Evolutionary conservation across 2,888 invertebrate species (phyloP).

Genomic region (Pristionchus fissidentatus): DNA sequence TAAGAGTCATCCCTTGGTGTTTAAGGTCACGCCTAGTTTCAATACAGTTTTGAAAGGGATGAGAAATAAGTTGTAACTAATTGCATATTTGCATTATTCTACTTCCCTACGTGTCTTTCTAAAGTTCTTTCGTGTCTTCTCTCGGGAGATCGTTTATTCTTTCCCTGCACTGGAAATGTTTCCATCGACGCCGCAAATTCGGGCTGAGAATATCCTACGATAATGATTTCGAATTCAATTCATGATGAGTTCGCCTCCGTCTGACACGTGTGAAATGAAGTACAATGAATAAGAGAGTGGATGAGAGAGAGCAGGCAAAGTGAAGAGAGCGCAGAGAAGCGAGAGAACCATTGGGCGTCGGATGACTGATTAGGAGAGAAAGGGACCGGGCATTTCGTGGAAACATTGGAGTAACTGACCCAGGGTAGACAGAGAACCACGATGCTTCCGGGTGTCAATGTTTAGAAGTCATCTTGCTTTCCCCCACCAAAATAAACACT

Average conservation of each 20-base stretch:
- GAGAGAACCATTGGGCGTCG: background rate
- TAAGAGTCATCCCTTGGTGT: too few relatives aligned
- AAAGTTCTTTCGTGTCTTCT: too few relatives aligned
- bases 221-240: slow-evolving; percentile 36
- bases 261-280: slow-evolving; percentile 31
- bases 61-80: too few relatives aligned
- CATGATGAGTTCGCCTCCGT: slow-evolving; percentile 1
- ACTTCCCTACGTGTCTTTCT: too few relatives aligned
- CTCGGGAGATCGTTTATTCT: background rate
- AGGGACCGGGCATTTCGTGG: slow-evolving; percentile 6
- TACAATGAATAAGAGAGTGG: slow-evolving; percentile 30
- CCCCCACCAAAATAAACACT: background rate
- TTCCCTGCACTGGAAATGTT: slow-evolving; percentile 14
- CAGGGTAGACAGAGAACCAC: too few relatives aligned
- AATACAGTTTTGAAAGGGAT: too few relatives aligned
- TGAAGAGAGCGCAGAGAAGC: background rate
- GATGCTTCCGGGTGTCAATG: too few relatives aligned
- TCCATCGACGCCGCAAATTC: background rate
- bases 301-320: background rate
- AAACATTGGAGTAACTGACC: too few relatives aligned
- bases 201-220: slow-evolving; percentile 28
- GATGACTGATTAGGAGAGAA: slow-evolving; percentile 30
- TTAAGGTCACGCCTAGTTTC: too few relatives aligned
- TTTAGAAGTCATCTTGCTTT: too few relatives aligned
- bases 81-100: too few relatives aligned